A percentile compares a stretch with the other conserved stretches of the same genome.
Conservation (phyloP, 2,113 vertebrate genomes). For the Dasyurus viverrinus region DNA sequence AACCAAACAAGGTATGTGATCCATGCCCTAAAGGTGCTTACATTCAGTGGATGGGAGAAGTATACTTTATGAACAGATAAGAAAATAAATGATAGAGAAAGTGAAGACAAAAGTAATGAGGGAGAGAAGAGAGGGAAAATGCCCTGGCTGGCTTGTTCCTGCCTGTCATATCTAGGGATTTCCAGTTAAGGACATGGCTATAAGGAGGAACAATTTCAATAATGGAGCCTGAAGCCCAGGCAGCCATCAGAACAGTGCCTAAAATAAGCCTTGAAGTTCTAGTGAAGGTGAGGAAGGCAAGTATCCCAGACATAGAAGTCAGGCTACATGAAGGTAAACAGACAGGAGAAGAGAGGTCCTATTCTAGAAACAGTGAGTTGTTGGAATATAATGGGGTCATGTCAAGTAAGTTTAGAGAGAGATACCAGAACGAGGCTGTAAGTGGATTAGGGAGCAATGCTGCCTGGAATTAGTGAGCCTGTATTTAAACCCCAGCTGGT, state of each 20-base stretch:
- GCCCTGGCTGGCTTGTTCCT: slow-evolving; percentile 45
- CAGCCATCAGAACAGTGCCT: slow-evolving; percentile 56
- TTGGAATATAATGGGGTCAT: not conserved
- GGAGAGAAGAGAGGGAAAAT: not conserved
- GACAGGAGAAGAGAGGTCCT: not conserved
- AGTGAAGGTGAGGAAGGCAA: not conserved
- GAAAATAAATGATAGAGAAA: not conserved
- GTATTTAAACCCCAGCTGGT: no score
- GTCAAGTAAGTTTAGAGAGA: not conserved
- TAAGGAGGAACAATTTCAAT: slow-evolving; percentile 80
- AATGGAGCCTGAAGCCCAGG: slow-evolving; percentile 66
- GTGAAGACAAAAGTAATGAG: not conserved
- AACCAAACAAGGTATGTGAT: not conserved
- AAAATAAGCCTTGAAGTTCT: not conserved
- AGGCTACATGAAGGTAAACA: not conserved
- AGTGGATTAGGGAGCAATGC: not conserved
- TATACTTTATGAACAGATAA: not conserved
- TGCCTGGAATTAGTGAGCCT: not conserved
- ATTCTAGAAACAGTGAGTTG: not conserved
- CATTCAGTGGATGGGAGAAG: not conserved
- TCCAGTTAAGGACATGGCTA: slow-evolving; percentile 68
- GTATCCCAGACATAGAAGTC: not conserved
- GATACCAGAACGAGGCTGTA: not conserved
- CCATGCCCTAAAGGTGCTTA: not conserved
- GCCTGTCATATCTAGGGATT: slow-evolving; percentile 50